Evolutionary conservation across 2,888 invertebrate genomes (phyloP), one percentile per base, ranked within the genome.

Genomic region (Synanthedon tipuliformis): DNA sequence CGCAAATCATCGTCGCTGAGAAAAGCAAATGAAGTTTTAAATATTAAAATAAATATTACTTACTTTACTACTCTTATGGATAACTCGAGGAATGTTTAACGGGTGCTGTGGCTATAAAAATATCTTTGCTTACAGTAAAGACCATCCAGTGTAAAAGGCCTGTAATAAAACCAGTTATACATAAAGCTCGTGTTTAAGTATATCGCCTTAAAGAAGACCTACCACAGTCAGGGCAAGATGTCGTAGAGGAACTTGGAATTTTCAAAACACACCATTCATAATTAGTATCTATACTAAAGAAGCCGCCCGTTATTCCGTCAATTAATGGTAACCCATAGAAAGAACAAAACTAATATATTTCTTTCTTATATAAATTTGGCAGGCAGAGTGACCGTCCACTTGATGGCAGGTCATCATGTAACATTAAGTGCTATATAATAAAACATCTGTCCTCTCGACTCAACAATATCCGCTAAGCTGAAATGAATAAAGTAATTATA

Each of bases 151-250:
- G 56, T 66, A 59, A 56, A 67, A 55, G 45, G 58, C 34, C 56
- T 63, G 61, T 61, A 56, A 65, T 52, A 60, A 49, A 34, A 61
- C 70, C 68, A 59, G 72, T 71, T 59, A 52, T 49, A 13, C 62
- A 55, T 72, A 72, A 69, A 68, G 59, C 57, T 56, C 61, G 56
- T 60, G 63, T 68, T 66, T 68, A 70, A 70, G 63, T 65, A 53
- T 57, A 63, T 70, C 65, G 61, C 52, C 54, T 53, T 61, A 61
- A 59, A 63, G 62, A 65, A 15, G 15, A 15, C n/a, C 45, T 45
- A 45, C 45, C 45, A 45, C 45, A 45, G 45, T 45, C 5, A 13
- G 8, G n/a, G 4, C 7, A n/a, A 45, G n/a, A 5, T 13, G 45
- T 45, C 10, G 45, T 45, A n/a, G 11, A 8, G 13, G 7, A 45